Base-by-base conservation (phyloP, 2,888 invertebrate genomes). In the Odontomyia ornata region DNA sequence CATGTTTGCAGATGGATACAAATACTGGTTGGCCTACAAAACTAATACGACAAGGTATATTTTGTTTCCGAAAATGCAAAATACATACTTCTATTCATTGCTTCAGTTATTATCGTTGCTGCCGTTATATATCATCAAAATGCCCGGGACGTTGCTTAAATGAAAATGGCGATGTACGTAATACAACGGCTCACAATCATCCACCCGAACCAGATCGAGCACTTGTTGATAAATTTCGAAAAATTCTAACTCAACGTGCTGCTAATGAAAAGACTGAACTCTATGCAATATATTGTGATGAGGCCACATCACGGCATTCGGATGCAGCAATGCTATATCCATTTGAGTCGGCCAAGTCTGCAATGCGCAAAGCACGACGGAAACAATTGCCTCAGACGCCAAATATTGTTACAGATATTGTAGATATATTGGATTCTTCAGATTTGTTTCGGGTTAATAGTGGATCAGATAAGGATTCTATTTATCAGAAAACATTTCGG, bases 1-100 rank as follows among this genome's bases (percentile, higher is more conserved):
- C 11, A 83, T 83, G 82, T 82, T 81, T 75, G 77, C 80, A 0
- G 82, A 82, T 71, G 83, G 82, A 1, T 82, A 80, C 72, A 83
- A 83, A 78, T 83, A 82, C 47, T 83, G 83, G 83, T 76, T 82
- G 15, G 81, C 82, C 0, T 82, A 82, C 62, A 81, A 81, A 76
- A 82, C 81, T 65, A 80, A 80, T 11, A 76, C 79, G 5, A 81
- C 80, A 11, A 81, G 80, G 83, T 83, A 78, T 76, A 60, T 30
- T 9, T 36, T 36, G 5, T 3, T 36, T 9, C 9, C 9, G 36
- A 15, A 18, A 9, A 15, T 62, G 62, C 23, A 7, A 23, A 5
- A 21, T 1, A 5, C 0, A 13, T 11, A 62, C 62, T 3, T 21
- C 28, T 18, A 2, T 65, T 28, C 36, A 36, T 5, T 36, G 3